Evolutionary conservation across 1,140 invertebrate genomes (phyloP).

Genomic region (Globodera rostochiensis): DNA sequence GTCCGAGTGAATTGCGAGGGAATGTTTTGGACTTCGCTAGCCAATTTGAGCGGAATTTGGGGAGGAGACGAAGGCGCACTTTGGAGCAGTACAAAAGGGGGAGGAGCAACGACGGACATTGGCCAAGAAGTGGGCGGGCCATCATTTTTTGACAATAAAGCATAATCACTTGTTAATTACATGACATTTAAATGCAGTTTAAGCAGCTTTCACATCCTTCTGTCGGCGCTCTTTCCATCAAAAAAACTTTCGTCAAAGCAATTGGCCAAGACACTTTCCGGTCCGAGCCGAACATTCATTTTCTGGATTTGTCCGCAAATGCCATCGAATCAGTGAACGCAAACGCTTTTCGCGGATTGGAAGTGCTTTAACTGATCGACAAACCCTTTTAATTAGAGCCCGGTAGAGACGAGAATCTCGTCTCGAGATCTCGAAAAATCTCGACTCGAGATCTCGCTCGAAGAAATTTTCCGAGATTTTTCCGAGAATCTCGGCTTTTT

Average conservation of each 20-base stretch:
- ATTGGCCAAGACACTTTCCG: constrained; percentile 49
- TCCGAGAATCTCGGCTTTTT: no score
- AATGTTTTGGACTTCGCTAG: not conserved
- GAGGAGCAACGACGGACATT: not conserved
- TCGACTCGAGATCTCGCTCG: no score
- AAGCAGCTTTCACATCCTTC: constrained; percentile 13
- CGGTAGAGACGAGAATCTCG: no score
- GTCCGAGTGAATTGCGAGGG: constrained; percentile 4
- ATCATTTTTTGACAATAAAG: not conserved
- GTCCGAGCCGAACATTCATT: constrained; percentile 38
- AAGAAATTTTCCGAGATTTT: no score
- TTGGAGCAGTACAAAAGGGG: not conserved
- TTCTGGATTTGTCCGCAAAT: constrained; percentile 41
- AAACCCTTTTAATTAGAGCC: no score
- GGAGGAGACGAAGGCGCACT: not conserved
- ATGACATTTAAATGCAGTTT: not conserved
- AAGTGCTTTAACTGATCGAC: constrained; percentile 24
- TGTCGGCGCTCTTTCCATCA: constrained; percentile 29
- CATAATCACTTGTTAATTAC: not conserved
- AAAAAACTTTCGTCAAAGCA: constrained; percentile 21
- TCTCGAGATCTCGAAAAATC: no score
- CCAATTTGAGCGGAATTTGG: constrained; percentile 6
- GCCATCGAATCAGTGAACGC: constrained; percentile 49
- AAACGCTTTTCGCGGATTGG: constrained; percentile 52
- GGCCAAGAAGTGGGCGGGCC: not conserved